phyloP scores from a whole-genome alignment of 1,140 invertebrate species.

The Pachypeltis micranthus region DNA sequence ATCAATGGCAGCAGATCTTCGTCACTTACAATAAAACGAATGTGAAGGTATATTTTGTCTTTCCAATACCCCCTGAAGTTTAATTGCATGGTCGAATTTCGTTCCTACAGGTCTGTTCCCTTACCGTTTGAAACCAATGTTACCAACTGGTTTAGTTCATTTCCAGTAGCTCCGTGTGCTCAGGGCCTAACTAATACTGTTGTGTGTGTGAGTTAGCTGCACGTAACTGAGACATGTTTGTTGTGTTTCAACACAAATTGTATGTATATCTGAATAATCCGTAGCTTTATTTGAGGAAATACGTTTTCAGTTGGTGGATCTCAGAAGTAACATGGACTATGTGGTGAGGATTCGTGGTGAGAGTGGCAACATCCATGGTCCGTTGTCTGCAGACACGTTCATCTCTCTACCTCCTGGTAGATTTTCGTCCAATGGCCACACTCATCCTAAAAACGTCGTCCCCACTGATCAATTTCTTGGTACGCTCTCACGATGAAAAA shows the following conservation, averaged over 20 bases:
- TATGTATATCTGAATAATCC: no score
- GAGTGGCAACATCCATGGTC: slow-evolving; percentile 41
- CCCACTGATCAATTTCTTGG: slow-evolving; percentile 20
- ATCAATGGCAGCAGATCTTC: slow-evolving; percentile 27
- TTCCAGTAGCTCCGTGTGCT: no score
- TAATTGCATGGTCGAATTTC: no score
- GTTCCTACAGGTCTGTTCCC: no score
- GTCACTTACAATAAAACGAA: slow-evolving; percentile 34
- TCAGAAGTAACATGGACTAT: slow-evolving; percentile 39
- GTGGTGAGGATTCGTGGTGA: slow-evolving; percentile 41
- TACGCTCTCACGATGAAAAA: slow-evolving; percentile 1
- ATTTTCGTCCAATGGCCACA: background rate
- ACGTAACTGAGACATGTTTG: no score
- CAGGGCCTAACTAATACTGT: no score
- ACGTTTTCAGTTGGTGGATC: slow-evolving; percentile 33
- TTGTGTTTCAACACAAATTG: no score
- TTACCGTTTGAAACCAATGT: no score
- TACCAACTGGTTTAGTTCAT: no score
- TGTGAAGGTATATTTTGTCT: slow-evolving; percentile 27
- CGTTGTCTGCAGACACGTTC: slow-evolving; percentile 34
- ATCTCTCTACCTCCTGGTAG: slow-evolving; percentile 28
- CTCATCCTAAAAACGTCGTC: slow-evolving; percentile 1
- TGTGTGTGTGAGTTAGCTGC: no score
- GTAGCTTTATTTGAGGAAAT: no score
- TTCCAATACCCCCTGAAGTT: no score